Conservation (phyloP, 2,888 invertebrate species). For the Gari tellinella region DNA sequence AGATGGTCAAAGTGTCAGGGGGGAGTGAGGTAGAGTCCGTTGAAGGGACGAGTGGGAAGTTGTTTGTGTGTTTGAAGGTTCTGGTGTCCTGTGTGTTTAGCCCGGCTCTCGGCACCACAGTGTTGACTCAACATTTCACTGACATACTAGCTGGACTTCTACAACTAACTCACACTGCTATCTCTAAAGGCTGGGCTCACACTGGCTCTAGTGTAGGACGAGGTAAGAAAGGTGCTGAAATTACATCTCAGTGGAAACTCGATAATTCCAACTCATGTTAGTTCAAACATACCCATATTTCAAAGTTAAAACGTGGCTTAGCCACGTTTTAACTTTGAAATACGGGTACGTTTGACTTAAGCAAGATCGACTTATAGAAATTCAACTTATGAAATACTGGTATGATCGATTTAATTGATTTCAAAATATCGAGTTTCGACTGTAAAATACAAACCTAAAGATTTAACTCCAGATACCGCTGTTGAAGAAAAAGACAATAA, state of each 20-base stretch:
- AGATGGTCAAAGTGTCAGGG: conserved; percentile 36
- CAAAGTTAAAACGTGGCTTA: too few relatives aligned
- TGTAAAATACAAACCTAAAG: neutral
- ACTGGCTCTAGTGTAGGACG: too few relatives aligned
- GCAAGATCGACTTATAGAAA: too few relatives aligned
- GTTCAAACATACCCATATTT: too few relatives aligned
- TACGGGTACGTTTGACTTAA: too few relatives aligned
- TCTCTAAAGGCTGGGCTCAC: too few relatives aligned
- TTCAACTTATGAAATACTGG: too few relatives aligned
- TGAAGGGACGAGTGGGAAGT: conserved; percentile 40
- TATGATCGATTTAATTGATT: too few relatives aligned
- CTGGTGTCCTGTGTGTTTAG: conserved; percentile 62
- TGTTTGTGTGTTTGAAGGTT: conserved; percentile 65
- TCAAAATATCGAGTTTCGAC: too few relatives aligned
- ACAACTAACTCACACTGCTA: conserved; percentile 85
- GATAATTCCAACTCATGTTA: too few relatives aligned
- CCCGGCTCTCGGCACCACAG: conserved; percentile 86
- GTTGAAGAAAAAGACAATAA: neutral
- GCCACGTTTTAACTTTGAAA: too few relatives aligned
- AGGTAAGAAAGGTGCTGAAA: neutral
- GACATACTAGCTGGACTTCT: conserved; percentile 89
- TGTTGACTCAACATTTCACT: conserved; percentile 87
- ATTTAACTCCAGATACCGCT: neutral
- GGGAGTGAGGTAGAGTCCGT: conserved; percentile 12
- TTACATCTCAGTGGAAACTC: too few relatives aligned